A percentile compares a stretch with the other conserved stretches of the same genome.
Evolutionary conservation across 1,140 invertebrate genomes (phyloP).

Genomic region (Aphaenogaster ashmeadi): DNA sequence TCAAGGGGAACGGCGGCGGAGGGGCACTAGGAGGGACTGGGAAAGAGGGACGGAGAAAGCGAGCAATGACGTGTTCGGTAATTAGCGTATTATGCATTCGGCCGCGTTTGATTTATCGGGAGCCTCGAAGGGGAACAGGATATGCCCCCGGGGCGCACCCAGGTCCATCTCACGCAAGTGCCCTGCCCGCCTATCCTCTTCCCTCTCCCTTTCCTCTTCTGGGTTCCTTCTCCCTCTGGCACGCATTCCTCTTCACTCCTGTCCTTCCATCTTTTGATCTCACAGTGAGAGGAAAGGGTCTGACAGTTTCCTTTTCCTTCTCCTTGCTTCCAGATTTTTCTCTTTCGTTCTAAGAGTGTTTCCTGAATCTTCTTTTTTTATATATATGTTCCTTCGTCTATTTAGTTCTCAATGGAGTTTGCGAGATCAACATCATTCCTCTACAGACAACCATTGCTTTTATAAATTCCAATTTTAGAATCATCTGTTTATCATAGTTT

Average conservation of each 20-base stretch:
- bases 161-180: slow-evolving; percentile 79
- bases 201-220: slow-evolving; percentile 11
- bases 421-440: slow-evolving; percentile 15
- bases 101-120: slow-evolving; percentile 79
- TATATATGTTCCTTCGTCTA: not conserved
- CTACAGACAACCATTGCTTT: not conserved
- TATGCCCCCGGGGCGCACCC: slow-evolving; percentile 78
- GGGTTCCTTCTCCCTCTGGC: slow-evolving; percentile 5
- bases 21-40: not conserved
- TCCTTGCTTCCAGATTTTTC: slow-evolving; percentile 29
- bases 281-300: slow-evolving; percentile 14
- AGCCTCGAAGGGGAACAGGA: slow-evolving; percentile 76
- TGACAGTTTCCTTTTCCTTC: slow-evolving; percentile 12
- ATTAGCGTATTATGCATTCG: slow-evolving; percentile 80
- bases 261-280: slow-evolving; percentile 33
- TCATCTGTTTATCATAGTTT: not conserved
- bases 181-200: slow-evolving; percentile 49
- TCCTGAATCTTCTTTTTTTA: not conserved
- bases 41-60: slow-evolving; percentile 67
- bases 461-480: not conserved
- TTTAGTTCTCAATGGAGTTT: slow-evolving; percentile 40
- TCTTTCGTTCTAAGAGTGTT: slow-evolving; percentile 38
- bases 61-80: slow-evolving; percentile 76
- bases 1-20: slow-evolving; percentile 21
- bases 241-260: slow-evolving; percentile 22